A percentile compares a stretch with the other conserved stretches of the same genome.
Conservation (phyloP, 2,888 invertebrate genomes). For the Apodemia duryi region DNA sequence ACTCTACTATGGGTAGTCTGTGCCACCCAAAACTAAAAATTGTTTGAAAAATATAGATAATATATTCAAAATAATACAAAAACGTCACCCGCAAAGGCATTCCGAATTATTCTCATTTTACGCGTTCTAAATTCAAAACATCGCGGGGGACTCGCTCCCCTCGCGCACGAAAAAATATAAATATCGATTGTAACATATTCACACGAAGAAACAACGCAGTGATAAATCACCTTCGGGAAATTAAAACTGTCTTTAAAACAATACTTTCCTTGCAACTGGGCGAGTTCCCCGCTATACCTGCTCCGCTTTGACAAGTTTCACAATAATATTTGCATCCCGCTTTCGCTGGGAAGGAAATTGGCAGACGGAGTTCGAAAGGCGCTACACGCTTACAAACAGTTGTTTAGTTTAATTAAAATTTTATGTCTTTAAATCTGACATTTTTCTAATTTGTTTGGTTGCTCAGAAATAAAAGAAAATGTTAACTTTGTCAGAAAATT, state of each 20-base stretch:
- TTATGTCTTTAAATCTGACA: too few relatives aligned
- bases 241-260: constrained; percentile 79
- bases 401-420: constrained; percentile 10
- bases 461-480: too few relatives aligned
- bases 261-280: constrained; percentile 63
- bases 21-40: neutral
- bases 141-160: constrained; percentile 65
- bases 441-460: too few relatives aligned
- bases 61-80: constrained; percentile 38
- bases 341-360: constrained; percentile 24
- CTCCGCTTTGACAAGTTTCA: constrained; percentile 13
- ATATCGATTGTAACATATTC: constrained; percentile 53
- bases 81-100: constrained; percentile 69
- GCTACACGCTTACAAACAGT: constrained; percentile 14
- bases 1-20: too few relatives aligned
- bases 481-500: too few relatives aligned
- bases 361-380: constrained; percentile 18
- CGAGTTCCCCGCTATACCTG: constrained; percentile 38
- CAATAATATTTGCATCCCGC: constrained; percentile 23
- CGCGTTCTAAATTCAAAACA: constrained; percentile 70
- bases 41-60: constrained; percentile 18
- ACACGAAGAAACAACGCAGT: constrained; percentile 49
- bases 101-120: constrained; percentile 57
- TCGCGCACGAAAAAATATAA: constrained; percentile 47
- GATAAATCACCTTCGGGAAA: constrained; percentile 80